phyloP scores from a whole-genome alignment of 2,797 vertebrate genomes.

The Hippopotamyrus pictus region DNA sequence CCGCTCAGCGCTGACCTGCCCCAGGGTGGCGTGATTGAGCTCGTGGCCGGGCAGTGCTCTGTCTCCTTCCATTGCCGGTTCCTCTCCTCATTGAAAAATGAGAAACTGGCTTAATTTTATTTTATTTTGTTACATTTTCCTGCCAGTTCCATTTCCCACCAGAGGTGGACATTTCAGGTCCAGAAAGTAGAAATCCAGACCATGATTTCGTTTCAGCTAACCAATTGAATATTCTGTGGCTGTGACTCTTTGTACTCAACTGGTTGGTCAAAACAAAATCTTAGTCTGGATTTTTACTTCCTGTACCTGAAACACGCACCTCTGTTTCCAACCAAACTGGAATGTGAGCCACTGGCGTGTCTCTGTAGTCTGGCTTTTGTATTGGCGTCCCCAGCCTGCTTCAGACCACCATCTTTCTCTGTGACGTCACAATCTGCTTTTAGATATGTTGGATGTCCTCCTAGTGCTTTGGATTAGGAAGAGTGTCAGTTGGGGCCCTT shows the following conservation, averaged over 20 bases:
- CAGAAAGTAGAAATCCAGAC: background rate
- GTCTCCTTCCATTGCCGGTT: background rate
- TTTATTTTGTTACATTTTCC: background rate
- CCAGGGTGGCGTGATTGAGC: background rate
- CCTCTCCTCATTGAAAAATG: background rate
- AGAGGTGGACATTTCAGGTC: background rate
- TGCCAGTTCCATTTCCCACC: background rate
- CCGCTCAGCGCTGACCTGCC: background rate
- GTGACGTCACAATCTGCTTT: background rate
- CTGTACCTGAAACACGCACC: background rate
- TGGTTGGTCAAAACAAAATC: background rate
- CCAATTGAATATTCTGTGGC: background rate
- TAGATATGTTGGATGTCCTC: background rate
- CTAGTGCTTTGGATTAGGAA: background rate
- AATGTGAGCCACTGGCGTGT: background rate
- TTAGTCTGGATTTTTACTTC: background rate
- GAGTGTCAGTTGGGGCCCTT: background rate
- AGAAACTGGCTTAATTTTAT: background rate
- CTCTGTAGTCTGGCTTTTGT: background rate
- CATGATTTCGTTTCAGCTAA: background rate
- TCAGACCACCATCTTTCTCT: background rate
- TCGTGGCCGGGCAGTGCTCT: background rate
- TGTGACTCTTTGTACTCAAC: background rate
- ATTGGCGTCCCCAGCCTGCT: background rate
- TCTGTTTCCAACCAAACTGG: background rate